Conservation (phyloP, 1,140 invertebrate species). For the Pseudomyrmex concolor region DNA sequence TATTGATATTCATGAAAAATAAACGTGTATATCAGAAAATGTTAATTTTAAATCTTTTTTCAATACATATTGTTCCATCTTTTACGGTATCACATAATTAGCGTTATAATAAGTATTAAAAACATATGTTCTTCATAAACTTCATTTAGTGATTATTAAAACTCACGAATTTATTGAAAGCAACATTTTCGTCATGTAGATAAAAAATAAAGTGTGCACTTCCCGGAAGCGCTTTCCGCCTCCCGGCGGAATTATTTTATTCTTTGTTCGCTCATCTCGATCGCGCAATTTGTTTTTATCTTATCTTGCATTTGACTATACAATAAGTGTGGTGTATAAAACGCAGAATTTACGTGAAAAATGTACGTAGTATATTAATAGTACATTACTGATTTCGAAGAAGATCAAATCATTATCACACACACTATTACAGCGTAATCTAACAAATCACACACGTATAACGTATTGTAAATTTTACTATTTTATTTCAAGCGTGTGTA, state of each 20-base stretch:
- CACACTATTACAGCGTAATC: too few species aligned
- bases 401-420: too few species aligned
- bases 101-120: not conserved
- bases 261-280: not conserved
- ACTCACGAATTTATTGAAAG: too few species aligned
- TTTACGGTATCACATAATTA: too few species aligned
- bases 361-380: not conserved
- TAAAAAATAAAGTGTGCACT: too few species aligned
- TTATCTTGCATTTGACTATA: slow-evolving; percentile 35
- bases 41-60: not conserved
- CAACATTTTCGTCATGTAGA: too few species aligned
- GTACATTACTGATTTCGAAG: too few species aligned
- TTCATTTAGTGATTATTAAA: too few species aligned
- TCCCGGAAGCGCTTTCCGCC: too few species aligned
- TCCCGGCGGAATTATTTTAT: slow-evolving; percentile 19
- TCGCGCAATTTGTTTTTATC: slow-evolving; percentile 33
- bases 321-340: not conserved
- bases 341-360: slow-evolving; percentile 18
- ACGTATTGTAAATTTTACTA: too few species aligned
- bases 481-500: too few species aligned
- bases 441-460: too few species aligned
- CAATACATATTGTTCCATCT: not conserved
- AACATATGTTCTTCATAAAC: not conserved
- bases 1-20: not conserved
- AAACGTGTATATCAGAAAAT: not conserved